Conservation (phyloP, 2,888 invertebrate species). For the Amiota mariae region DNA sequence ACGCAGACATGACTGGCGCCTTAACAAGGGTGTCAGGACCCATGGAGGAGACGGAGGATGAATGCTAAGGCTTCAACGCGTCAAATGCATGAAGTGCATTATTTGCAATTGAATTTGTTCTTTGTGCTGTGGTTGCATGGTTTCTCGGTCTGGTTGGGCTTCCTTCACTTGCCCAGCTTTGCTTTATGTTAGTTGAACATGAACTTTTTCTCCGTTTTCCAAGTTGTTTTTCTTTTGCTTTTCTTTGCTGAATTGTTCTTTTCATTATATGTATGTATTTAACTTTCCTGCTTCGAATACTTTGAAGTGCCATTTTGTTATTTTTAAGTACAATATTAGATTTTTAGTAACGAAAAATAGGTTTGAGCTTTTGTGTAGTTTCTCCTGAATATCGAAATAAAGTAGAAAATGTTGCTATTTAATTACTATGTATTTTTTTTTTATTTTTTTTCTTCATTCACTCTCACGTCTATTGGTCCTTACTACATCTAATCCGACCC, state of each 20-base stretch:
- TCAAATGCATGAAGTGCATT: conserved; percentile 60
- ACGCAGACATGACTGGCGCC: conserved; percentile 60
- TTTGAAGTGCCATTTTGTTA: conserved; percentile 58
- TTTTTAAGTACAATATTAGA: conserved; percentile 40
- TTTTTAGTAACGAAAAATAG: conserved; percentile 8
- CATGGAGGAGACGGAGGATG: conserved; percentile 23
- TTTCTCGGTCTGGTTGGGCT: neutral
- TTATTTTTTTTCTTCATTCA: too few species aligned
- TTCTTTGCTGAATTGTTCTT: conserved; percentile 14
- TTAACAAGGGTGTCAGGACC: neutral
- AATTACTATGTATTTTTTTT: too few species aligned
- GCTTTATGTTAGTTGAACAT: too few species aligned
- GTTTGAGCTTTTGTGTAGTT: too few species aligned
- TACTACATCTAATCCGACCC: conserved; percentile 22
- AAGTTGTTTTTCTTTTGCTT: neutral
- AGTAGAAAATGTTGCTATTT: too few species aligned
- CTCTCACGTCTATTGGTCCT: too few species aligned
- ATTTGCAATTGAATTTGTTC: conserved; percentile 68
- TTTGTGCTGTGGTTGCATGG: conserved; percentile 37
- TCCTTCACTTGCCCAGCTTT: too few species aligned
- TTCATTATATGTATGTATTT: conserved; percentile 8
- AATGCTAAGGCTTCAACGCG: conserved; percentile 44
- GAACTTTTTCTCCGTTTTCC: conserved; percentile 6
- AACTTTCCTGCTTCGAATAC: conserved; percentile 40
- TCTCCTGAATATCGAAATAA: too few species aligned